phyloP scores from a whole-genome alignment of 1,140 invertebrate genomes.

The Eulimnadia texana region DNA sequence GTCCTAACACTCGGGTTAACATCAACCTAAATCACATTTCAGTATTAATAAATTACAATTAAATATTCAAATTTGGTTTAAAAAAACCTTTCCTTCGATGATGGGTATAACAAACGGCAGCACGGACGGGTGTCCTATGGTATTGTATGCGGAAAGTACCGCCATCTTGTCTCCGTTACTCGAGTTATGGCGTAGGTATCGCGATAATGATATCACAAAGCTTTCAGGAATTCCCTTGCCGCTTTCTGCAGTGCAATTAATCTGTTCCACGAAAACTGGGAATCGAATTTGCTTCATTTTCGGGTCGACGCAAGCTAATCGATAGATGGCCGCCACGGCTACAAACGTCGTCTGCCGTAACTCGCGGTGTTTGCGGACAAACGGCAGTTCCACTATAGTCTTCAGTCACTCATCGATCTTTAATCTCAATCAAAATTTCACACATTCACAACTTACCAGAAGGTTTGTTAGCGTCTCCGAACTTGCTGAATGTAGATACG shows the following conservation, averaged over 20 bases:
- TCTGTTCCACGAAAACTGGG: conserved; percentile 17
- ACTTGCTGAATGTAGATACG: not conserved
- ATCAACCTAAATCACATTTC: conserved; percentile 8
- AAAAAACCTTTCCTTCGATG: conserved; percentile 17
- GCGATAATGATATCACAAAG: not conserved
- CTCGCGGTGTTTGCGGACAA: not conserved
- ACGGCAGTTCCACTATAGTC: not conserved
- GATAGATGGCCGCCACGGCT: conserved; percentile 9
- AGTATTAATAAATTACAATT: not conserved
- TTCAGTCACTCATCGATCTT: not conserved
- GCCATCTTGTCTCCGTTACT: conserved; percentile 1
- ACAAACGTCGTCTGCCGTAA: conserved; percentile 7
- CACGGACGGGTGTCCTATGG: conserved; percentile 19
- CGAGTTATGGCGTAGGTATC: not conserved
- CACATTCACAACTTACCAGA: not conserved
- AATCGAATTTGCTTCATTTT: conserved; percentile 18
- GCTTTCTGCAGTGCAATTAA: not conserved
- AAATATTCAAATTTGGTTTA: not conserved
- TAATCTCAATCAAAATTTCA: not conserved
- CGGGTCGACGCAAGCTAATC: conserved; percentile 21
- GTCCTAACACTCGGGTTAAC: conserved; percentile 15
- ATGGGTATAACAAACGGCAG: conserved; percentile 19
- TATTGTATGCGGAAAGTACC: conserved; percentile 18
- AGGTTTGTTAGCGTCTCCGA: not conserved
- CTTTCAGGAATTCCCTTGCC: not conserved